Evolutionary conservation across 2,797 vertebrate genomes (phyloP), one percentile per base, ranked within the genome.

Genomic region (Thalassophryne amazonica): DNA sequence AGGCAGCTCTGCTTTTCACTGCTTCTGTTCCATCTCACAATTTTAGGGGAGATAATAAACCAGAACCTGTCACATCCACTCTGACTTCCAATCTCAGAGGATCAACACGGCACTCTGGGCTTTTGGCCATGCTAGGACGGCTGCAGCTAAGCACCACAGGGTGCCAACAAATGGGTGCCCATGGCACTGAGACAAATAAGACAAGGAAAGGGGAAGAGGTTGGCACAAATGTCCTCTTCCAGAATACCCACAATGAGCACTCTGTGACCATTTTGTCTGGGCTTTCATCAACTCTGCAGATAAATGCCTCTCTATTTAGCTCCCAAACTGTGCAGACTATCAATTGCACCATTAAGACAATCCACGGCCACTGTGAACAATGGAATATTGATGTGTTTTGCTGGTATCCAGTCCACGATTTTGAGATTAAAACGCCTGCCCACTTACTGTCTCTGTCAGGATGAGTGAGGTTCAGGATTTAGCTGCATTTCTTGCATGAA

Each of bases 221-320:
- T 84, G 73, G 74, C 74, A 88, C 84, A 86, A 86, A 82, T 75
- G 73, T 80, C 78, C 78, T 85, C 80, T 88, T 87, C 85, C 73
- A 87, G 70, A 64, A 77, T 68, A 48, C 59, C 51, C 73, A 87
- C 84, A 90, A 80, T 87, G 82, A 75, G 73, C 68, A 72, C 83
- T 79, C 69, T 89, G 86, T 88, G 79, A 72, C 78, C 55, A 69
- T 76, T 84, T 65, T 66, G 78, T 72, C 56, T 69, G 68, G 21
- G 47, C 82, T 73, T 81, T 88, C 69, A 84, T 84, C 79, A 80
- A 57, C 62, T 70, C 79, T 51, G 59, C 60, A 42, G 60, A 79
- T 85, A 85, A 86, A 81, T 76, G 78, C 63, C 59, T 69, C 78
- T 65, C 83, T 83, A 77, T 87, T 82, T 83, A 76, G 78, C 79